Conservation (phyloP, 2,797 vertebrate genomes). For the Fistularia commersonii region DNA sequence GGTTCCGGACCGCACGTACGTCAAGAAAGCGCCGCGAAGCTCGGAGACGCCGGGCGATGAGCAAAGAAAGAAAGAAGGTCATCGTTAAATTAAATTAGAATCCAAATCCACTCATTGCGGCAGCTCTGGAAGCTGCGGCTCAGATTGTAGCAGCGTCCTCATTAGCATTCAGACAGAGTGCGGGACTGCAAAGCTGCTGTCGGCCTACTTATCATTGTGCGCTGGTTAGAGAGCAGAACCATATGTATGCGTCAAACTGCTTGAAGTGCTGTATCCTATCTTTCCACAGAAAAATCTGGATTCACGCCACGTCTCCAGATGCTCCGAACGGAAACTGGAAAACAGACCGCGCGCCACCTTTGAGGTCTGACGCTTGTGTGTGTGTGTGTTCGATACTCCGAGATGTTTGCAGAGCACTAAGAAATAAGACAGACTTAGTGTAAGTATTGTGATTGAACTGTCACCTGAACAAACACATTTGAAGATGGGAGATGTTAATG, state of each 20-base stretch:
- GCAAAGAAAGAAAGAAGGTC: constrained; percentile 31
- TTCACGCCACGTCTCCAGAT: constrained; percentile 6
- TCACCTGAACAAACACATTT: constrained; percentile 21
- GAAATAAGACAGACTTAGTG: constrained; percentile 17
- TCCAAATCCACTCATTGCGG: constrained; percentile 23
- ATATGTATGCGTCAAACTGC: constrained; percentile 39
- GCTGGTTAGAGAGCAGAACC: constrained; percentile 51
- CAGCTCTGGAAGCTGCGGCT: constrained; percentile 25
- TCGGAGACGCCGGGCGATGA: background rate
- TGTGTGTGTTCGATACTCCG: background rate
- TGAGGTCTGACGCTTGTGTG: constrained; percentile 3
- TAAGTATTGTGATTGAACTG: constrained; percentile 23
- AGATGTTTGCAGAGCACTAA: too few species aligned
- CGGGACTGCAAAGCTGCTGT: constrained; percentile 53
- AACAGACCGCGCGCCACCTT: constrained; percentile 9
- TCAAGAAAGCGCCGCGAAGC: too few species aligned
- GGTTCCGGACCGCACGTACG: too few species aligned
- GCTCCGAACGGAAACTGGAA: too few species aligned
- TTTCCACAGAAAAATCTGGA: constrained; percentile 32
- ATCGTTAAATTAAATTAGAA: constrained; percentile 51
- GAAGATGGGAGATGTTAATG: background rate
- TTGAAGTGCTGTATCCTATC: constrained; percentile 52
- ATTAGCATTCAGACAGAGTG: constrained; percentile 64
- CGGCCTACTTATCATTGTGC: constrained; percentile 61
- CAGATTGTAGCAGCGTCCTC: constrained; percentile 36